Percentiles rank a stretch among this genome's conserved stretches.
Conservation (phyloP, 2,888 invertebrate species). For the Xestia rhomboidea region DNA sequence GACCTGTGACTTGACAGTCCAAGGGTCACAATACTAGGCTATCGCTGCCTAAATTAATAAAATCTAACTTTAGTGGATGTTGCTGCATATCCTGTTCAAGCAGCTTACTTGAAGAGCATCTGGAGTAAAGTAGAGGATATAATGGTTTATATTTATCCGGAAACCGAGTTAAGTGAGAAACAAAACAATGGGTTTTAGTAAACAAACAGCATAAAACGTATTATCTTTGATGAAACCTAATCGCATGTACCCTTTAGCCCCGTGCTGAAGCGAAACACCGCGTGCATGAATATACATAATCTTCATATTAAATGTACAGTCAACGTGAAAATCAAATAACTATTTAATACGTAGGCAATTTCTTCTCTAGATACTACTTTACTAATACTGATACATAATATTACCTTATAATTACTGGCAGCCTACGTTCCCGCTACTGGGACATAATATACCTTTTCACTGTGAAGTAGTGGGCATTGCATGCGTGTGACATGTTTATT, state of each 20-base stretch:
- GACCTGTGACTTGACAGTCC: no score
- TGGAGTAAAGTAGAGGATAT: neutral
- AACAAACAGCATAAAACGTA: conserved; percentile 1
- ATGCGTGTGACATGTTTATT: no score
- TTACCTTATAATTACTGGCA: neutral
- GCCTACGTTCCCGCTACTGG: neutral
- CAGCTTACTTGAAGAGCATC: neutral
- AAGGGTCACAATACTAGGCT: no score
- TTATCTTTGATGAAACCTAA: conserved; percentile 8
- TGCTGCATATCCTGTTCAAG: neutral
- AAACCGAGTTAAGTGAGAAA: neutral
- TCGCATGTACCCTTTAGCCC: neutral
- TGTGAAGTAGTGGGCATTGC: neutral
- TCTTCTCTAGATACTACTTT: no score
- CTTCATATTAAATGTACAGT: conserved; percentile 23
- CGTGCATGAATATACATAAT: conserved; percentile 22
- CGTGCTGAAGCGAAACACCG: neutral
- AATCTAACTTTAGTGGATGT: neutral
- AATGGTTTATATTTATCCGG: neutral
- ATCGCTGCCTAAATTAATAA: no score
- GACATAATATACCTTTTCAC: no score
- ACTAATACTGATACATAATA: no score
- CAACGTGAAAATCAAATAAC: neutral
- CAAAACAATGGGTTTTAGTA: neutral
- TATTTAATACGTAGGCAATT: neutral